phyloP scores from a whole-genome alignment of 2,113 vertebrate genomes.

The Trematocara unimaculatum region DNA sequence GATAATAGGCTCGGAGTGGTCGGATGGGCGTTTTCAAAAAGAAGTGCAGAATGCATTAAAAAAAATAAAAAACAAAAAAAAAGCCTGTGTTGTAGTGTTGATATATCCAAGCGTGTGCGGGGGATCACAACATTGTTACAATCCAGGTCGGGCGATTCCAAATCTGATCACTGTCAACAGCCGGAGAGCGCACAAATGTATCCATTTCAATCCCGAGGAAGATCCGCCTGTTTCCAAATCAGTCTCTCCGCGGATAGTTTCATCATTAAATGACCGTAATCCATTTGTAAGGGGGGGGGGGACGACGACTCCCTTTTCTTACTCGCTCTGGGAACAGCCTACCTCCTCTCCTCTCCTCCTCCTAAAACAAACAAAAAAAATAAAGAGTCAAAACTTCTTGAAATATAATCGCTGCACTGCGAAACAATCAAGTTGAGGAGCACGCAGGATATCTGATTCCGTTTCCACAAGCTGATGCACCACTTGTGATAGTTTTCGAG shows the following conservation, averaged over 20 bases:
- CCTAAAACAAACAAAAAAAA: neutral
- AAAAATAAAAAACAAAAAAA: neutral
- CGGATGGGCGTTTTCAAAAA: slow-evolving; percentile 56
- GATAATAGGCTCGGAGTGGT: slow-evolving; percentile 33
- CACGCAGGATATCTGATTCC: slow-evolving; percentile 53
- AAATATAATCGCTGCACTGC: neutral
- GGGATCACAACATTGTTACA: slow-evolving; percentile 59
- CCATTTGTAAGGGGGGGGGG: slow-evolving; percentile 30
- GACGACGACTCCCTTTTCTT: slow-evolving; percentile 18
- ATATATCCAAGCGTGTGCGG: slow-evolving; percentile 60
- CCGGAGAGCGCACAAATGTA: slow-evolving; percentile 23
- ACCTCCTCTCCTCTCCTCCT: neutral
- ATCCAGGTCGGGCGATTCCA: slow-evolving; percentile 70
- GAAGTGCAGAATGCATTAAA: slow-evolving; percentile 59
- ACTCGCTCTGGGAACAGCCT: neutral
- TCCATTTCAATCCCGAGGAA: slow-evolving; percentile 63
- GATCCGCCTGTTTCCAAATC: slow-evolving; percentile 51
- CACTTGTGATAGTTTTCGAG: slow-evolving; percentile 76
- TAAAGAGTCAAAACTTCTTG: slow-evolving; percentile 38
- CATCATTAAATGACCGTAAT: slow-evolving; percentile 61
- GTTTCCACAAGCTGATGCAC: slow-evolving; percentile 63
- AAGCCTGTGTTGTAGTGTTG: slow-evolving; percentile 27
- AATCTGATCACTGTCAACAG: slow-evolving; percentile 56
- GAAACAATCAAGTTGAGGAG: slow-evolving; percentile 9
- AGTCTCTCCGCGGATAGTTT: slow-evolving; percentile 53